phyloP scores from a whole-genome alignment of 23 tunicate species.

The Pegea sp. region DNA sequence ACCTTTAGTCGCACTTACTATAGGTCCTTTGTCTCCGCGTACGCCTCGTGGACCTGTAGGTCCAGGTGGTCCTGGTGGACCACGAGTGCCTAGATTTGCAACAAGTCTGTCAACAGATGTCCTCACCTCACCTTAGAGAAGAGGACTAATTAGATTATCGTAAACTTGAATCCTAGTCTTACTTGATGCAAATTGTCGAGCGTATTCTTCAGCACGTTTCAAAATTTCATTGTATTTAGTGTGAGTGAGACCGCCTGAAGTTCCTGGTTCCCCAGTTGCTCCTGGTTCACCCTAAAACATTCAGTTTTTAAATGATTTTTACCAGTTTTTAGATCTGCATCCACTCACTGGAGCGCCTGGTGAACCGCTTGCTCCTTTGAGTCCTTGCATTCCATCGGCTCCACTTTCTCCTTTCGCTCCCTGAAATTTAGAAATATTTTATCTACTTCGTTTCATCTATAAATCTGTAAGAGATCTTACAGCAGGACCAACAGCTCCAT shows the following conservation, averaged over 20 bases:
- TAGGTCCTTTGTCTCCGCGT: constrained; percentile 1
- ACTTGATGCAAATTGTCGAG: not conserved
- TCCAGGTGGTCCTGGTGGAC: constrained; percentile 48
- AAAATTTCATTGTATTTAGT: not conserved
- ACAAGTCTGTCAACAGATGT: not conserved
- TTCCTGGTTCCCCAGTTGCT: not conserved
- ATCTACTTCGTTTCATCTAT: not conserved
- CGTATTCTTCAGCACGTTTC: not conserved
- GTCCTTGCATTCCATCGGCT: not conserved
- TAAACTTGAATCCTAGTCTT: no score
- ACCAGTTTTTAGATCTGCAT: no score
- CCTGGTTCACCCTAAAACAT: not conserved
- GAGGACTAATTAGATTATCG: not conserved
- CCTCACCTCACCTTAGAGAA: not conserved
- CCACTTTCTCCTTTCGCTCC: constrained; percentile 7
- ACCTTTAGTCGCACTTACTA: not conserved
- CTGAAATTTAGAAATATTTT: not conserved
- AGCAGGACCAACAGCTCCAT: constrained; percentile 3
- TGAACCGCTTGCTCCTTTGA: constrained; percentile 40
- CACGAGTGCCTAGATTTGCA: constrained; percentile 2
- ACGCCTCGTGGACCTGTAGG: constrained; percentile 25
- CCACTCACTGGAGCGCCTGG: constrained; percentile 24
- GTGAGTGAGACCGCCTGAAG: not conserved
- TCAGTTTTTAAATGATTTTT: no score
- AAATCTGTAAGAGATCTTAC: not conserved